These are phyloP conservation scores for Gallinago nigripennis DNA, from an alignment of 2,797 vertebrate species.

Conservation along the genomic window DNA sequence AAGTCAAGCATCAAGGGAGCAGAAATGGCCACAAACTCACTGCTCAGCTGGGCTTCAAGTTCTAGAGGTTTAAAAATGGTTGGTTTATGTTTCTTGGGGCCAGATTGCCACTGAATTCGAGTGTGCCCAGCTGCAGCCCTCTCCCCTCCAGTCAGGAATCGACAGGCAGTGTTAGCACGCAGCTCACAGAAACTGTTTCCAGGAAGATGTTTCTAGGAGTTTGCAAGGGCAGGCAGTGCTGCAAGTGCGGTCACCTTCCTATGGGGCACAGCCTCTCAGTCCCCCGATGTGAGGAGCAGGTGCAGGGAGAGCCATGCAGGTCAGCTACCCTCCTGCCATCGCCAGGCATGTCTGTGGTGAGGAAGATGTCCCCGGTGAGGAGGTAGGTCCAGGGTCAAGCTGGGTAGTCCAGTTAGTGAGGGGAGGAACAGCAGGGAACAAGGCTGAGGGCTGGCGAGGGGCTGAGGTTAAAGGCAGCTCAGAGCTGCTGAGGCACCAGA, in stretches of 20 bases:
- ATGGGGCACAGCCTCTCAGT: background rate
- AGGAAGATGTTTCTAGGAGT: background rate
- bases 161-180: accelerated
- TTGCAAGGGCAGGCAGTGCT: background rate
- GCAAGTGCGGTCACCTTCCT: accelerated
- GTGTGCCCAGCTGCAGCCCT: background rate
- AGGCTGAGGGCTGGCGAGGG: background rate
- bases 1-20: background rate
- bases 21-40: background rate
- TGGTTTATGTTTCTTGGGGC: background rate
- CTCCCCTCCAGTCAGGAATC: background rate
- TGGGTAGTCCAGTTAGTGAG: background rate
- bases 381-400: accelerated
- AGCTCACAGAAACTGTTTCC: background rate
- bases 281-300: accelerated
- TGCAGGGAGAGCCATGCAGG: background rate
- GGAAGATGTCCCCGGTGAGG: accelerated
- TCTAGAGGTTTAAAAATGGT: background rate
- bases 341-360: accelerated
- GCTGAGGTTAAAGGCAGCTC: background rate
- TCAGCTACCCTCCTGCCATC: background rate
- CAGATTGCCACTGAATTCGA: background rate
- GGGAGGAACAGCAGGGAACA: background rate
- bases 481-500: background rate
- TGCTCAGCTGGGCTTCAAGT: background rate